Base-by-base conservation (phyloP, 2,888 invertebrate genomes). In the Drosophila anomalata region DNA sequence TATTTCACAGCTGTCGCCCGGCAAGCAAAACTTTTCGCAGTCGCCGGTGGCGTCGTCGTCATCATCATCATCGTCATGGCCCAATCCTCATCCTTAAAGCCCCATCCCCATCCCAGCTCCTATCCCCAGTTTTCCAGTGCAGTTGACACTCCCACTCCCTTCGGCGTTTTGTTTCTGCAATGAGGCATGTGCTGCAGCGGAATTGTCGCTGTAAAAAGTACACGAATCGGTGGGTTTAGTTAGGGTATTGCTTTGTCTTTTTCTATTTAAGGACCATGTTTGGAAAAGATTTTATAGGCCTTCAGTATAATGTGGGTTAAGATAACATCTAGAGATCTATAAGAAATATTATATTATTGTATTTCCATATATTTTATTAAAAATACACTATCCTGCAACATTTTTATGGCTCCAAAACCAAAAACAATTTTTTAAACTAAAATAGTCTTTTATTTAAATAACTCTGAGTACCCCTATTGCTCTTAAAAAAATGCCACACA, bases 1-100 rank as follows among this genome's bases (percentile, higher is more conserved):
- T 86, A 86, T 86, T 88, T 88, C 85, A 86, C 85, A 86, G 85
- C 87, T 88, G 85, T 85, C 85, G 84, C 84, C 80, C 50, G 88
- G 69, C 80, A 73, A 72, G 80, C 69, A 73, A 87, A 82, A 82
- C 77, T 83, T 83, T 85, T 69, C 75, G 65, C 69, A 61, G 80
- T 71, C 74, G 73, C 67, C 80, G 73, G 63, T 79, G 68, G 67
- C 67, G 50, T 57, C 57, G 46, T 57, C 51, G 46, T 61, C 63
- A 50, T 70, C 58, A 42, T 65, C 65, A 62, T 60, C 68, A 75
- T 67, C 55, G 36, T 14, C 71, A 53, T 52, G 61, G 29, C 20
- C 69, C 39, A 47, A 42, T 42, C 41, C 20, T 65, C 61, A 33
- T 36, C 41, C 47, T 55, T 26, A 41, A 3, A 39, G 51, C 67